These are phyloP conservation scores for Rostratula benghalensis DNA, from an alignment of 2,113 vertebrate genomes.

Conservation along the genomic window DNA sequence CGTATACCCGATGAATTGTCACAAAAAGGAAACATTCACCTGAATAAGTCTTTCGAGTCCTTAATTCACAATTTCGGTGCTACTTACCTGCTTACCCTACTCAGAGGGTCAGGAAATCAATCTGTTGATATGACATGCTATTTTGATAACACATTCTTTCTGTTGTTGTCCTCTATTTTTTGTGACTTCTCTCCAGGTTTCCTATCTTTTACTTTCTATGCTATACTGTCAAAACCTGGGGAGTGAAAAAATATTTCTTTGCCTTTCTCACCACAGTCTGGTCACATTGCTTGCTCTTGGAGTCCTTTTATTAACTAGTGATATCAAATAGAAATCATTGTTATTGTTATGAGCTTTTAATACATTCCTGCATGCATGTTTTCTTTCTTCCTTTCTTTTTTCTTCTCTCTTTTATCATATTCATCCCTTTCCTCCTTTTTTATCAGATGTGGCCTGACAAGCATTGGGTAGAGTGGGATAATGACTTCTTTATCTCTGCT, in stretches of 20 bases:
- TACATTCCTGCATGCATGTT: not conserved
- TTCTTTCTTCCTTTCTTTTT: not conserved
- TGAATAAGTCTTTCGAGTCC: not conserved
- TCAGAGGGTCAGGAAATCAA: not conserved
- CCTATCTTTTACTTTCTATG: not conserved
- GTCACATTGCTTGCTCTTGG: not conserved
- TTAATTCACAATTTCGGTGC: not conserved
- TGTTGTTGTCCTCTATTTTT: not conserved
- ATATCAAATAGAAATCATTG: not conserved
- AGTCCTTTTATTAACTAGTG: not conserved
- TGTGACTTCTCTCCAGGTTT: not conserved
- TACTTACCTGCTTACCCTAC: not conserved
- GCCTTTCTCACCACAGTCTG: not conserved
- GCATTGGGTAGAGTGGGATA: not conserved
- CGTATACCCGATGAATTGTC: not conserved
- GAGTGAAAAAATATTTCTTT: not conserved
- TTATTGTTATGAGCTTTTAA: not conserved
- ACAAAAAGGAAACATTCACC: not conserved
- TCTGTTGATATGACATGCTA: not conserved
- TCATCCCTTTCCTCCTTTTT: not conserved
- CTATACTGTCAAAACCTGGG: not conserved
- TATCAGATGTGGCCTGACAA: not conserved
- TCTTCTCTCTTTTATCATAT: not conserved
- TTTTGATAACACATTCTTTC: not conserved
- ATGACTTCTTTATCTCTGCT: not conserved